phyloP scores from a whole-genome alignment of 2,888 invertebrate genomes.

The Orthosia gracilis region DNA sequence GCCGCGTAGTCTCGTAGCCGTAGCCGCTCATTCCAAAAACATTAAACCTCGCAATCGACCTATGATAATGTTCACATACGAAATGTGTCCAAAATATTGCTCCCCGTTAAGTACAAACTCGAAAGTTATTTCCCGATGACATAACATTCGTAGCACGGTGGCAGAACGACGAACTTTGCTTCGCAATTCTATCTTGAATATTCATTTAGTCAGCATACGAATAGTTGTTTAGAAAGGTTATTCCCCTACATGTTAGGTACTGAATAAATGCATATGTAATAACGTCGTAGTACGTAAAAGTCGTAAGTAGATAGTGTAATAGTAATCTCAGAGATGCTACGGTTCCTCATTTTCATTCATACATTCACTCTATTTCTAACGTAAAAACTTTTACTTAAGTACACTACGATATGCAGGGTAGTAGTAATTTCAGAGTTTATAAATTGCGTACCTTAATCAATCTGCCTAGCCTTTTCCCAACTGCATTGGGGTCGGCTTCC shows the following conservation, averaged over 20 bases:
- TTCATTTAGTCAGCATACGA: conserved; percentile 62
- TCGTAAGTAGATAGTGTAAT: conserved; percentile 16
- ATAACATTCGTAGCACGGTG: conserved; percentile 61
- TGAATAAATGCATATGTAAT: conserved; percentile 48
- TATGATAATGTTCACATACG: conserved; percentile 41
- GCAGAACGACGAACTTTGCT: conserved; percentile 60
- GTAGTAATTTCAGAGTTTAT: no score
- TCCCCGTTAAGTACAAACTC: conserved; percentile 41
- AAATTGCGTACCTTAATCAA: neutral
- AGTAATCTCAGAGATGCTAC: conserved; percentile 24
- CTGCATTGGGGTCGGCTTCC: no score
- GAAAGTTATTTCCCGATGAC: conserved; percentile 64
- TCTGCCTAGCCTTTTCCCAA: no score
- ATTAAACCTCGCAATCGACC: conserved; percentile 26
- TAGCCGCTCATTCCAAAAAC: conserved; percentile 30
- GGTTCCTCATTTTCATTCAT: conserved; percentile 47
- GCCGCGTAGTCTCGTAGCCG: conserved; percentile 64
- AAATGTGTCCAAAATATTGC: conserved; percentile 48
- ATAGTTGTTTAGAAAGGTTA: conserved; percentile 57
- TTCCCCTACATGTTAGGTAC: conserved; percentile 49
- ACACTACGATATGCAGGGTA: no score
- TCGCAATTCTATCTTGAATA: conserved; percentile 68
- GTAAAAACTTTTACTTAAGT: conserved; percentile 12
- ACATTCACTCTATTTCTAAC: conserved; percentile 9
- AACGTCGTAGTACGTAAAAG: conserved; percentile 33